Conservation (phyloP, 2,113 vertebrate genomes). For the Carassius gibelio region DNA sequence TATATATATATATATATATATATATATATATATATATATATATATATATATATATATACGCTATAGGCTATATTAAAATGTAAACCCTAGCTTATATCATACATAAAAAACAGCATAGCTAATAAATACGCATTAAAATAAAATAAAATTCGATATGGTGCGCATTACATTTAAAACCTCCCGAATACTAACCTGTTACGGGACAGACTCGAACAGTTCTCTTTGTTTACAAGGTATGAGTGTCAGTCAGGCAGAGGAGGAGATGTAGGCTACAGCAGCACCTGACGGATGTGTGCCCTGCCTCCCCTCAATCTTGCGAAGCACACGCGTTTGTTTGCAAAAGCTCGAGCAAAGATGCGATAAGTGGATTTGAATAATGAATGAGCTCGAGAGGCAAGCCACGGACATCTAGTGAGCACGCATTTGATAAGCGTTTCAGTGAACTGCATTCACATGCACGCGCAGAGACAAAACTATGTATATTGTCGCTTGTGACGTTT, state of each 20-base stretch:
- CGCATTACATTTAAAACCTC: constrained; percentile 12
- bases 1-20: too few species aligned
- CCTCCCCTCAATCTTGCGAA: constrained; percentile 31
- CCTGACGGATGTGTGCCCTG: constrained; percentile 37
- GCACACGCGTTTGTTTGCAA: constrained; percentile 43
- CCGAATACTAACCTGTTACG: constrained; percentile 29
- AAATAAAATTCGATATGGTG: too few species aligned
- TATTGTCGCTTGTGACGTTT: not conserved
- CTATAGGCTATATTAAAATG: too few species aligned
- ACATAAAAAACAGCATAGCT: too few species aligned
- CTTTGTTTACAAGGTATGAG: constrained; percentile 54
- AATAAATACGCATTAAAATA: too few species aligned
- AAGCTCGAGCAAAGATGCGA: constrained; percentile 60
- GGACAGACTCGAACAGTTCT: constrained; percentile 47
- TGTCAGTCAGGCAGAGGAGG: constrained; percentile 45
- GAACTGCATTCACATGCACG: constrained; percentile 41
- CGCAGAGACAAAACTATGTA: constrained; percentile 9
- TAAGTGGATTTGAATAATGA: constrained; percentile 67
- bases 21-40: too few species aligned
- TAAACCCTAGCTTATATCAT: too few species aligned
- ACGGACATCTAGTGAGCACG: constrained; percentile 52
- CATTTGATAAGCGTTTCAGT: constrained; percentile 28
- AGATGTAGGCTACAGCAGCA: constrained; percentile 21
- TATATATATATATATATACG: too few species aligned
- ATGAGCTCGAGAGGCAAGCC: constrained; percentile 53